These are phyloP conservation scores for Heliconius nattereri DNA, from an alignment of 1,140 invertebrate species.

Conservation along the genomic window DNA sequence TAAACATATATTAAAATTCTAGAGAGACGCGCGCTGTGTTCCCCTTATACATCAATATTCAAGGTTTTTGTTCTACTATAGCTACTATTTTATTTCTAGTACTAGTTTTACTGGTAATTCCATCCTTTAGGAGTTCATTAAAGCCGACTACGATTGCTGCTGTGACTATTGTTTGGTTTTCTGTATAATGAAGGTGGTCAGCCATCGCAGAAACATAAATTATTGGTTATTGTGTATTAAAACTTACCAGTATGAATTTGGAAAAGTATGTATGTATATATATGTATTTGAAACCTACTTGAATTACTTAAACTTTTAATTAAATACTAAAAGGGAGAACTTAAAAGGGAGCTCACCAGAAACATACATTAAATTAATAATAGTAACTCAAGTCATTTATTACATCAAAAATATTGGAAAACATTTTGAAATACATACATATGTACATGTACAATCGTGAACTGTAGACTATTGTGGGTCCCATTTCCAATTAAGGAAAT, in stretches of 20 bases:
- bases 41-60: conserved; percentile 64
- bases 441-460: too few relatives aligned
- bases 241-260: background rate
- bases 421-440: too few relatives aligned
- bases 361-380: too few relatives aligned
- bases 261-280: background rate
- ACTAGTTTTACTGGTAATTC: conserved; percentile 41
- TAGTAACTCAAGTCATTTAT: too few relatives aligned
- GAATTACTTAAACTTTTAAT: too few relatives aligned
- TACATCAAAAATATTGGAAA: too few relatives aligned
- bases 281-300: too few relatives aligned
- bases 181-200: background rate
- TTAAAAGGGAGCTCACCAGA: too few relatives aligned
- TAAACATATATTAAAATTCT: conserved; percentile 68
- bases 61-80: conserved; percentile 46
- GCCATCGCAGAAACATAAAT: background rate
- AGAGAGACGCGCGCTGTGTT: conserved; percentile 38
- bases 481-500: too few relatives aligned
- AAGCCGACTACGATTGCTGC: conserved; percentile 36
- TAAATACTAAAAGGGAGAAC: too few relatives aligned
- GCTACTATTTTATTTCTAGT: conserved; percentile 26
- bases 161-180: conserved; percentile 27
- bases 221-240: background rate
- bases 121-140: conserved; percentile 39
- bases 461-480: too few relatives aligned